Evolutionary conservation across 23 tunicate genomes (phyloP).

Genomic region (Phallusia fumigata): DNA sequence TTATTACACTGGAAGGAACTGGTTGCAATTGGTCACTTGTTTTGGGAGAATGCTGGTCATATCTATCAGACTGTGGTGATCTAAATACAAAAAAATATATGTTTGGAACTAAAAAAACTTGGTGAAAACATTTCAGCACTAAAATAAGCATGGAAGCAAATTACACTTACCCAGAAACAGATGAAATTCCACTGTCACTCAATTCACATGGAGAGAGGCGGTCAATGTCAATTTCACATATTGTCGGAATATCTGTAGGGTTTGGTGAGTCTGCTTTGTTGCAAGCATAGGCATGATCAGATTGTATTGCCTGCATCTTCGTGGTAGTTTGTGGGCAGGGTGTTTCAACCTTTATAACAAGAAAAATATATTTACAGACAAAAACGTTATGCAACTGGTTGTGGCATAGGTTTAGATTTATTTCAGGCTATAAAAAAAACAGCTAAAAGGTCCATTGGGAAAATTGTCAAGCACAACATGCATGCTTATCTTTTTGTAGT

Average conservation of each 20-base stretch:
- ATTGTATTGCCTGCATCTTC: not conserved
- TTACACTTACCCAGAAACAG: slow-evolving; percentile 43
- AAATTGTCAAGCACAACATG: too few relatives aligned
- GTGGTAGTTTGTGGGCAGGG: not conserved
- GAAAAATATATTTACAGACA: not conserved
- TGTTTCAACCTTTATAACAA: not conserved
- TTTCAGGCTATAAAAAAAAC: too few relatives aligned
- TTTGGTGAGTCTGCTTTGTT: not conserved
- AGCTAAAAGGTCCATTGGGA: too few relatives aligned
- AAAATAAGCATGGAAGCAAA: too few relatives aligned
- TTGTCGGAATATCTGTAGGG: not conserved
- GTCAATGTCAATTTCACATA: not conserved
- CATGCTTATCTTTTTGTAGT: too few relatives aligned
- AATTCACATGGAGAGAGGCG: slow-evolving; percentile 21
- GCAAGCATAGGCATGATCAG: slow-evolving; percentile 13
- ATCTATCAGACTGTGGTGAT: slow-evolving; percentile 15
- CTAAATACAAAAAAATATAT: slow-evolving; percentile 3
- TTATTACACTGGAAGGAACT: not conserved
- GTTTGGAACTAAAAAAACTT: too few relatives aligned
- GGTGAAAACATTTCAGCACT: too few relatives aligned
- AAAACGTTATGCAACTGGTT: too few relatives aligned
- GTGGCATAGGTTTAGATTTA: too few relatives aligned
- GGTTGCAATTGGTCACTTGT: not conserved
- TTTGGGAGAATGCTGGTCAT: slow-evolving; percentile 10
- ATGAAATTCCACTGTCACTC: slow-evolving; percentile 83